Conservation (phyloP, 2,113 vertebrate species). For the Zapornia atra region DNA sequence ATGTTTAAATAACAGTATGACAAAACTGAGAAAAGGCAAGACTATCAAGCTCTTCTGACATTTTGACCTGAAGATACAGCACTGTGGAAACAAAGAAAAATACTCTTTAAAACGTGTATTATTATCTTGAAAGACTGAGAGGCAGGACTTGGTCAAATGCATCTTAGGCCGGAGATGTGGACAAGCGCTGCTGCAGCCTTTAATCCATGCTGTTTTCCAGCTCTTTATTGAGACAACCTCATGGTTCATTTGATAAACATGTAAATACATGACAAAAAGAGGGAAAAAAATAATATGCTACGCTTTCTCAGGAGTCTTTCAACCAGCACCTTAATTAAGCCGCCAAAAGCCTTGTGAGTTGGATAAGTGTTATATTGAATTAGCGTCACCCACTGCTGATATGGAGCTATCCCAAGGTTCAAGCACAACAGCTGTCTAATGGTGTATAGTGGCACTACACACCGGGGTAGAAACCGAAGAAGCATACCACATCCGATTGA, state of each 20-base stretch:
- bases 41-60: slow-evolving; percentile 38
- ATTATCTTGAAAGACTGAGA: not conserved
- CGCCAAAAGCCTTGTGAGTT: not conserved
- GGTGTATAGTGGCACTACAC: slow-evolving; percentile 17
- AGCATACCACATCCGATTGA: slow-evolving; percentile 48
- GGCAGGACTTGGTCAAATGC: not conserved
- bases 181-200: not conserved
- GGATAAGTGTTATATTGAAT: not conserved
- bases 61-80: slow-evolving; percentile 11
- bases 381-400: not conserved
- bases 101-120: not conserved
- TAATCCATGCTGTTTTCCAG: not conserved
- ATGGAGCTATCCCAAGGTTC: slow-evolving; percentile 10
- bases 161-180: not conserved
- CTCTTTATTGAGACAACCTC: not conserved
- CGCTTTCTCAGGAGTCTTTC: not conserved
- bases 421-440: slow-evolving; percentile 61
- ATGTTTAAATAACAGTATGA: slow-evolving; percentile 44
- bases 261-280: not conserved
- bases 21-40: slow-evolving; percentile 41
- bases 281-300: not conserved
- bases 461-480: not conserved
- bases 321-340: slow-evolving; percentile 13
- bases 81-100: slow-evolving; percentile 2
- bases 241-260: not conserved